Conservation (phyloP, 1,140 invertebrate genomes). For the Zaprionus tsacasi region DNA sequence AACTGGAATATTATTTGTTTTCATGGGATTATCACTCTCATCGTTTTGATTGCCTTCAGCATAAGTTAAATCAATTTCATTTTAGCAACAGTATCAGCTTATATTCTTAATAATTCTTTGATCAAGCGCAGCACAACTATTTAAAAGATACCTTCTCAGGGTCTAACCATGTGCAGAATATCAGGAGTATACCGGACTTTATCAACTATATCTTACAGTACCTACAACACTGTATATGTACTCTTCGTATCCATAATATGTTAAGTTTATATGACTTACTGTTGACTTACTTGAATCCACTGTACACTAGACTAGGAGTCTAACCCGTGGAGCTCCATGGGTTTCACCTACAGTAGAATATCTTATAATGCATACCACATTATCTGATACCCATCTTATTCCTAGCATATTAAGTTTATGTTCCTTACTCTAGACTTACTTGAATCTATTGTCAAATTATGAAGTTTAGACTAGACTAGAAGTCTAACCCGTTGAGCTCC, state of each 20-base stretch:
- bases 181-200: too few relatives aligned
- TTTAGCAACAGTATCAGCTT: too few relatives aligned
- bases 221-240: not conserved
- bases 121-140: too few relatives aligned
- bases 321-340: not conserved
- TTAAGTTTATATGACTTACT: not conserved
- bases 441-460: not conserved
- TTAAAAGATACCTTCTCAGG: too few relatives aligned
- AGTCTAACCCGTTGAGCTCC: too few relatives aligned
- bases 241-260: not conserved
- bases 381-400: not conserved
- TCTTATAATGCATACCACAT: not conserved
- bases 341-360: not conserved
- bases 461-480: not conserved
- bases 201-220: not conserved
- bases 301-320: not conserved
- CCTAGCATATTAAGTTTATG: not conserved
- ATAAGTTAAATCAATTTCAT: not conserved
- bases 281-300: not conserved
- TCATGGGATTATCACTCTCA: not conserved
- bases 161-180: too few relatives aligned
- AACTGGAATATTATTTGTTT: not conserved
- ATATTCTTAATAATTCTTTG: too few relatives aligned
- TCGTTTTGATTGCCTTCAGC: not conserved
- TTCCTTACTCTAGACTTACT: not conserved